These are phyloP conservation scores for Neoscelio sp. DNA, from an alignment of 2,888 invertebrate species.

Conservation along the genomic window DNA sequence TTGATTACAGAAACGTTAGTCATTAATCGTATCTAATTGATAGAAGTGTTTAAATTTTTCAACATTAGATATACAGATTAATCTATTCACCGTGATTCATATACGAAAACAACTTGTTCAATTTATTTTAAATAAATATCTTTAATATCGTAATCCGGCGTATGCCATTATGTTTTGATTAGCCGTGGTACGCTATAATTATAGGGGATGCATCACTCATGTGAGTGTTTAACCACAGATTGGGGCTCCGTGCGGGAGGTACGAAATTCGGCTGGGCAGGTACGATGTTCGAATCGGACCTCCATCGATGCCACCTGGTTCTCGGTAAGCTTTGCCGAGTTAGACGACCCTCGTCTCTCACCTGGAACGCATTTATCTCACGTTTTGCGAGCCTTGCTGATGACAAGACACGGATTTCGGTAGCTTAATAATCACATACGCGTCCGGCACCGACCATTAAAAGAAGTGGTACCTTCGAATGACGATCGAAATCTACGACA, in stretches of 20 bases:
- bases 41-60: too few species aligned
- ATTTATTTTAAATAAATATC: too few species aligned
- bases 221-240: conserved; percentile 8
- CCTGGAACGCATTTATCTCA: conserved; percentile 47
- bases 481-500: conserved; percentile 43
- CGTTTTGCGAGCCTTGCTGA: conserved; percentile 23
- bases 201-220: conserved; percentile 25
- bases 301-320: conserved; percentile 61
- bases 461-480: conserved; percentile 8
- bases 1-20: too few species aligned
- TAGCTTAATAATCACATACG: conserved; percentile 46
- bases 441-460: conserved; percentile 32
- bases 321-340: conserved; percentile 25
- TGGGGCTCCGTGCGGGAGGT: conserved; percentile 26
- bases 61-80: too few species aligned
- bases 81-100: too few species aligned
- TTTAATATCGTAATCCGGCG: neutral
- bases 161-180: conserved; percentile 38
- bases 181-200: conserved; percentile 35
- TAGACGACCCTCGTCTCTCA: conserved; percentile 28
- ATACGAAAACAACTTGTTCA: neutral
- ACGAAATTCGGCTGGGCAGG: conserved; percentile 34
- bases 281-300: conserved; percentile 51
- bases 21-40: too few species aligned
- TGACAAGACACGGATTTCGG: conserved; percentile 55